Evolutionary conservation across 2,113 vertebrate genomes (phyloP).

Genomic region (Alexandromys fortis): DNA sequence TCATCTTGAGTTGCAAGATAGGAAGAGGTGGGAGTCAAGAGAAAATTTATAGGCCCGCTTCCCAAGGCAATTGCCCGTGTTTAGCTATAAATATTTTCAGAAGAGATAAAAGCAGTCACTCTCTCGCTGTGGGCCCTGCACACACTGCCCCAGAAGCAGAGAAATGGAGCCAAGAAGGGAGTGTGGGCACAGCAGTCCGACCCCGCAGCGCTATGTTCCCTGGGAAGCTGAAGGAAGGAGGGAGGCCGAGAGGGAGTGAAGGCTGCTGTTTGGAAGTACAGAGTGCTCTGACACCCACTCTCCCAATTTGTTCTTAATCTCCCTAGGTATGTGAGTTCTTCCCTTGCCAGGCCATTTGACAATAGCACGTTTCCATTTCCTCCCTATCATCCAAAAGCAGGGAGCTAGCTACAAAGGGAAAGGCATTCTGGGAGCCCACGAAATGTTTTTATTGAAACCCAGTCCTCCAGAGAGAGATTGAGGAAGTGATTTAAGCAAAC

Average conservation of each 20-base stretch:
- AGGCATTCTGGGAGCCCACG: slow-evolving; percentile 53
- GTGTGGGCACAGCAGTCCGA: slow-evolving; percentile 24
- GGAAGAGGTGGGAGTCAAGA: slow-evolving; percentile 18
- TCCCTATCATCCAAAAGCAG: slow-evolving; percentile 56
- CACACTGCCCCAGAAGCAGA: background rate
- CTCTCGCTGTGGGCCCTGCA: slow-evolving; percentile 32
- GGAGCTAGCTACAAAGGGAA: slow-evolving; percentile 70
- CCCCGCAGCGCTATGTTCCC: background rate
- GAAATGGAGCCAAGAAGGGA: background rate
- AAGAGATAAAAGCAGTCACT: slow-evolving; percentile 50
- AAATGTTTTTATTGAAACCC: slow-evolving; percentile 79
- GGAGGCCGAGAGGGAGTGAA: background rate
- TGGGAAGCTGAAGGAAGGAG: background rate
- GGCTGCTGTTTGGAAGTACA: background rate
- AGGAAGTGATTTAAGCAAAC: slow-evolving; percentile 74
- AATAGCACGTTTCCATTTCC: slow-evolving; percentile 51
- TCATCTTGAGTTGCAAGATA: slow-evolving; percentile 73
- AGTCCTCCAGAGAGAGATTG: slow-evolving; percentile 77
- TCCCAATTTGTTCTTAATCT: slow-evolving; percentile 45
- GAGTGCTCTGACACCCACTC: background rate
- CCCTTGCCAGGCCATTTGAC: slow-evolving; percentile 57
- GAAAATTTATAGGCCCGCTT: slow-evolving; percentile 69
- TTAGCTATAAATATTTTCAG: slow-evolving; percentile 76
- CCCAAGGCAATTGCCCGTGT: slow-evolving; percentile 53
- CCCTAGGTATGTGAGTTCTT: slow-evolving; percentile 35